Base-by-base conservation (phyloP, 2,113 vertebrate genomes). In the Corvus hawaiiensis region DNA sequence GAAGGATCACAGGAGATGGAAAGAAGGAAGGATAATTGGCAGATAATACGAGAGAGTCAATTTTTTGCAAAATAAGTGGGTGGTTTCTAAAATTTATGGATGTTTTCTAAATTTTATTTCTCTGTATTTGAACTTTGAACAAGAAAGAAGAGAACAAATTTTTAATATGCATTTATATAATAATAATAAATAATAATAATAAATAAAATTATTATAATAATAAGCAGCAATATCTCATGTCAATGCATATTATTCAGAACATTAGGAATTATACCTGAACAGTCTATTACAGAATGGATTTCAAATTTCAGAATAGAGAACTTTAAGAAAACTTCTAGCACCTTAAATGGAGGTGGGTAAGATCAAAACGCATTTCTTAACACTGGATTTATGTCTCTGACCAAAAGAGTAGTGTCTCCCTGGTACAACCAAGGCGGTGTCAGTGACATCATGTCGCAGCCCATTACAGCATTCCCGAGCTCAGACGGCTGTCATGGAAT, bases 221-320 rank as follows among this genome's bases (percentile, higher is more conserved):
- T 64, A 79, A 77, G 18, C 24, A 62, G 37, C 30, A 44, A 69
- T 33, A 67, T 74, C 58, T 75, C 54, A 79, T 61, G 16, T 75
- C 68, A 72, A 54, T 23, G 37, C 32, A 33, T 87, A 49, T 63
- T 90, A 95, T 32, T 63, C 51, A 55, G 46, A 92, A 84, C 24
- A 23, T 78, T 79, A 59, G 48, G 84, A 94, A 75, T 76, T 78
- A 92, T 63, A 63, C 52, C n/a, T 41, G 11, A 48, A 64, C 32
- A 68, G 52, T 76, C 76, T 58, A 75, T 94, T 94, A 72, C 39
- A 93, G 83, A 80, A 85, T 30, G 8, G 10, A 80, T 92, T 97
- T 92, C 79, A 83, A 88, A 69, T 95, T 94, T 95, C 83, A 78
- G 84, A 95, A 84, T 49, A 81, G 58, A 82, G 48, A 94, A 66